Evolutionary conservation across 2,113 vertebrate species (phyloP), one percentile per base, ranked within the genome.

Genomic region (Mus pahari): DNA sequence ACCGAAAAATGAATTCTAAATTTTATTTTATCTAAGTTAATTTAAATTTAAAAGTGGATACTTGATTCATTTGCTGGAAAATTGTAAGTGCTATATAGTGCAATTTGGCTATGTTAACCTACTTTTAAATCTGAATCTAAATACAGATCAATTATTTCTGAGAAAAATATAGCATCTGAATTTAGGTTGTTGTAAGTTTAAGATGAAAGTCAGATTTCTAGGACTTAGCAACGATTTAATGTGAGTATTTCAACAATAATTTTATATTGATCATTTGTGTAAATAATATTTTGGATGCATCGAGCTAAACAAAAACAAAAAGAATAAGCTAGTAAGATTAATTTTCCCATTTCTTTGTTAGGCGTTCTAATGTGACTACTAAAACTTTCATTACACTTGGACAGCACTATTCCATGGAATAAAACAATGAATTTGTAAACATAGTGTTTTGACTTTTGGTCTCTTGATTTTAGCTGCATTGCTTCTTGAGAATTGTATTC

Each of bases 71-170:
- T 92, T 90, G 50, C 39, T 92, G 89, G 33, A 84, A 93, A 92
- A 64, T 70, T 86, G 60, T 91, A 90, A 88, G 62, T 53, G 73
- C 31, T 68, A 71, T 64, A n/a, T 64, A 86, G 53, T 84, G 64
- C 42, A 90, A 90, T 71, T 88, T 88, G 81, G 82, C 42, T 89
- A 88, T 91, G 77, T 48, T 91, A 94, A 92, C 82, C 77, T 66
- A 74, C 50, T 96, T 94, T 96, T 90, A 42, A 53, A 48, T 70
- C 36, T 79, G 7, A 92, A 90, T 90, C 91, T 95, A 96, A 83
- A 92, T 95, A 74, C 24, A 90, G 64, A 90, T 88, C 83, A 91
- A 81, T 93, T 95, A 88, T 86, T 96, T 90, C 39, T 74, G 48
- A 84, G 55, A 26, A 88, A 94, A 55, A 87, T 92, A 87, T 94